phyloP scores from a whole-genome alignment of 2,797 vertebrate species.

The Crocodylus rhombifer region DNA sequence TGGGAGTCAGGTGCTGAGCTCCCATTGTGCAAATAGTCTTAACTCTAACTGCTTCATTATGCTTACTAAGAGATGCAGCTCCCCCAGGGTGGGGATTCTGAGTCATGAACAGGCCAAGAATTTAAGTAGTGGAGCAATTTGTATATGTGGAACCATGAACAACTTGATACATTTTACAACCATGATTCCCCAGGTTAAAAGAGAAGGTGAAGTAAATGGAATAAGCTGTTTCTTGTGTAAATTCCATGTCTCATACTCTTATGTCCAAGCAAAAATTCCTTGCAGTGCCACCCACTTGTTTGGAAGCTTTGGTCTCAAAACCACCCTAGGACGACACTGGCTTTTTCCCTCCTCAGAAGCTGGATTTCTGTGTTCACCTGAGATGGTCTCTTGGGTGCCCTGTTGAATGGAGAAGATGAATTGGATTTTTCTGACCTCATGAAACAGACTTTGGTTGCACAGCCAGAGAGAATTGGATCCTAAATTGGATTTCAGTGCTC shows the following conservation, averaged over 20 bases:
- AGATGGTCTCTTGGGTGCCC: neutral
- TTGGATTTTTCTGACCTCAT: slow-evolving; percentile 2
- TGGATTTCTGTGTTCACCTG: neutral
- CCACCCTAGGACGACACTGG: neutral
- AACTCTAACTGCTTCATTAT: neutral
- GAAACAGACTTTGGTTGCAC: slow-evolving; percentile 25
- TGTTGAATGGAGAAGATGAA: slow-evolving; percentile 37
- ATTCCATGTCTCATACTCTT: too few species aligned
- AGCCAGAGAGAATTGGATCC: slow-evolving; percentile 30
- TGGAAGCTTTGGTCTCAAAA: neutral
- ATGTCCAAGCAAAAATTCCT: neutral
- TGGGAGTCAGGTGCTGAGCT: neutral
- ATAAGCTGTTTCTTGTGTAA: neutral
- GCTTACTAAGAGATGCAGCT: neutral
- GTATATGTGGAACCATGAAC: neutral
- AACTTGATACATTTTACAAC: neutral
- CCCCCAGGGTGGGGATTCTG: neutral
- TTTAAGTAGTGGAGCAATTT: neutral
- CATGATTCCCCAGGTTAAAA: neutral
- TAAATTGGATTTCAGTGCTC: slow-evolving; percentile 60
- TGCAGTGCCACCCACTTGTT: neutral
- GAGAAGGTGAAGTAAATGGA: neutral
- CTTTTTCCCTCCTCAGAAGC: rapidly evolving
- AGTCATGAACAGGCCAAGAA: neutral
- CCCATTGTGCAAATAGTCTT: neutral